These are phyloP conservation scores for Novumbra hubbsi DNA, from an alignment of 2,797 vertebrate species.

Conservation along the genomic window DNA sequence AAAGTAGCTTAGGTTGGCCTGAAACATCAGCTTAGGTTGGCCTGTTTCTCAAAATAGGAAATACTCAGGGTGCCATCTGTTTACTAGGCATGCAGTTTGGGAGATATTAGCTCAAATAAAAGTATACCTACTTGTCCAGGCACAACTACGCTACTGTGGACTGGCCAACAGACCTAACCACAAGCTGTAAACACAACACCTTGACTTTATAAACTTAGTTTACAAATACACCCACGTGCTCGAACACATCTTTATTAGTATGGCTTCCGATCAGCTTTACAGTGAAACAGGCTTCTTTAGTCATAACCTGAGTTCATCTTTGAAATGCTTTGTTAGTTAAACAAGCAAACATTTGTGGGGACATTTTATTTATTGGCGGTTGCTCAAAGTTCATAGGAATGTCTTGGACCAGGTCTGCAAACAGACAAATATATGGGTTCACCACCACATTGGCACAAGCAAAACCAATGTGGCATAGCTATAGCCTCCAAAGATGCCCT, in stretches of 20 bases:
- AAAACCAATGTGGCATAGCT: no score
- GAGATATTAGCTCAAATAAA: no score
- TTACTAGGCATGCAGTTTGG: no score
- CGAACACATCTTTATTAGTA: conserved; percentile 19
- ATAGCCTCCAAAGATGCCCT: no score
- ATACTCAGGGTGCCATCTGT: no score
- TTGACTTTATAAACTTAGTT: conserved; percentile 36
- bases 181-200: conserved; percentile 52
- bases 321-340: conserved; percentile 43
- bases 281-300: conserved; percentile 23
- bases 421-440: conserved; percentile 42
- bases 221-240: conserved; percentile 9
- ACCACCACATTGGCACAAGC: no score
- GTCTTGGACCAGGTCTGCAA: conserved; percentile 54
- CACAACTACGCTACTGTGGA: no score
- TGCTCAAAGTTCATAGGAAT: conserved; percentile 46
- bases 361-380: conserved; percentile 53
- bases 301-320: conserved; percentile 42
- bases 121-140: no score
- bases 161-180: conserved; percentile 30
- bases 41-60: no score
- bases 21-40: no score
- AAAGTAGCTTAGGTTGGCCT: no score
- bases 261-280: not conserved
- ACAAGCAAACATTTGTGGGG: conserved; percentile 65